Conservation (phyloP, 1,140 invertebrate species). For the Drosophila melanogaster region Release_6_plus_ISO1_MT NT_033779.5:17201001-17201500, state of each 20-base stretch:
- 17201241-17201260: not conserved
- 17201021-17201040: conserved; percentile 60
- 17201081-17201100: conserved; percentile 8
- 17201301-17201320: too few species aligned
- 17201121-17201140: conserved; percentile 40
- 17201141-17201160: conserved; percentile 27
- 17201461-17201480: conserved; percentile 63
- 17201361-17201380: conserved; percentile 3
- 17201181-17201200: conserved; percentile 74
- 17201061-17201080: conserved; percentile 6
- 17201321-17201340: too few species aligned
- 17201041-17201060: conserved; percentile 24
- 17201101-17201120: conserved; percentile 48
- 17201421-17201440: conserved; percentile 31
- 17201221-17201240: conserved; percentile 48
- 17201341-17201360: not conserved
- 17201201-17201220: conserved; percentile 74
- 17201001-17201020: conserved; percentile 76
- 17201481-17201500: conserved; percentile 80
- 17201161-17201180: conserved; percentile 49
- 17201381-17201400: not conserved
- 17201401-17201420: conserved; percentile 25
- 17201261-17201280: too few species aligned
- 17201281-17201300: too few species aligned
- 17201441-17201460: conserved; percentile 58